A percentile compares a stretch with the other conserved stretches of the same genome.
These are phyloP conservation scores for Hylomyscus alleni DNA, from an alignment of 2,797 vertebrate species.

Conservation along the genomic window DNA sequence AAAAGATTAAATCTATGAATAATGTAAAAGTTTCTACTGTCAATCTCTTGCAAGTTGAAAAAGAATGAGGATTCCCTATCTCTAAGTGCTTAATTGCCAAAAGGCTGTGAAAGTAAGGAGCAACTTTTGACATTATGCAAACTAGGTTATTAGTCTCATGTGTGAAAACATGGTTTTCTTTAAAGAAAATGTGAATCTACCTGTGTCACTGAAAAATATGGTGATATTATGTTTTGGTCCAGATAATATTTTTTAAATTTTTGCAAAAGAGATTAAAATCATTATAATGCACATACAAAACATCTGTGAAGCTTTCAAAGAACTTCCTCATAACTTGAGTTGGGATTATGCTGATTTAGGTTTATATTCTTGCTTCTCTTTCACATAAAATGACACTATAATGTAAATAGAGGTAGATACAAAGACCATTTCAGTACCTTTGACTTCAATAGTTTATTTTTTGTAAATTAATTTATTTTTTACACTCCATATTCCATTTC, in stretches of 20 bases:
- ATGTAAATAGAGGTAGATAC: background rate
- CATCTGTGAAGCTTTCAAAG: background rate
- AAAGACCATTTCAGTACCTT: background rate
- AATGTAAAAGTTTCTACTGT: background rate
- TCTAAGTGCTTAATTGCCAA: background rate
- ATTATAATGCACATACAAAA: background rate
- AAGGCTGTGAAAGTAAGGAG: background rate
- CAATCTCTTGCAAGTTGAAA: background rate
- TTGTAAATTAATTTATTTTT: too few relatives aligned
- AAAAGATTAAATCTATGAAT: background rate
- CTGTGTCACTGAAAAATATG: background rate
- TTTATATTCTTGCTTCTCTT: background rate
- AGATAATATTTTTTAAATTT: background rate
- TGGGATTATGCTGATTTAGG: background rate
- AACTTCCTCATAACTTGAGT: background rate
- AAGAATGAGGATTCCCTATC: background rate
- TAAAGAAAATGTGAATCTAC: background rate
- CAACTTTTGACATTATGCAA: background rate
- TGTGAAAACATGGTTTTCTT: background rate
- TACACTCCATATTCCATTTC: too few relatives aligned
- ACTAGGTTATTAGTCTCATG: background rate
- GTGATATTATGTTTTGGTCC: background rate
- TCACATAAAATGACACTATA: conserved; percentile 23
- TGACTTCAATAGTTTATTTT: background rate
- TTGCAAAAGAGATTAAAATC: background rate